phyloP scores from a whole-genome alignment of 2,113 vertebrate genomes.

The Cathartes aura region DNA sequence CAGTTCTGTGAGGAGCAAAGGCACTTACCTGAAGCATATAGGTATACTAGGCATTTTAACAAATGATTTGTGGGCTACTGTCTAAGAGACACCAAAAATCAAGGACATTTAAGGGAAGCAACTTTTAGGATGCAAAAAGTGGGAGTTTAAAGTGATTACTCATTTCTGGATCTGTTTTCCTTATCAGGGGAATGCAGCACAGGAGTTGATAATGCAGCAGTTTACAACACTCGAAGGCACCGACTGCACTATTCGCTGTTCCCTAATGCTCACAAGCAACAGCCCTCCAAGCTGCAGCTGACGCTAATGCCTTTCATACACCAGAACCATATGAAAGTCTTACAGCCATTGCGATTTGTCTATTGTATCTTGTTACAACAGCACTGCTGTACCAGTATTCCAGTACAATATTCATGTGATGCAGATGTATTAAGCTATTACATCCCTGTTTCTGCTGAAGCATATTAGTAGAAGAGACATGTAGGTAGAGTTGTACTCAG shows the following conservation, averaged over 20 bases:
- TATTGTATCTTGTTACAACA: neutral
- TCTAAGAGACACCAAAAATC: neutral
- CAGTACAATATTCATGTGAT: slow-evolving; percentile 20
- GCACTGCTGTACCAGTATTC: neutral
- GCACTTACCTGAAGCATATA: neutral
- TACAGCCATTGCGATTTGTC: neutral
- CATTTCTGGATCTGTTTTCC: slow-evolving; percentile 32
- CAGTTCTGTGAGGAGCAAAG: neutral
- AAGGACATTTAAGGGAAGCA: neutral
- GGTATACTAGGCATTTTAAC: neutral
- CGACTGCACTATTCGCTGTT: neutral
- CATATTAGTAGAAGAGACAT: neutral
- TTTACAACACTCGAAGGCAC: neutral
- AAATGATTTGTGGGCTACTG: slow-evolving; percentile 24
- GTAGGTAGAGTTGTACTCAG: neutral
- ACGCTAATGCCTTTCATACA: slow-evolving; percentile 15
- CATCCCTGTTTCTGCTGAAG: slow-evolving; percentile 20
- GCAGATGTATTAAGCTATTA: slow-evolving; percentile 58
- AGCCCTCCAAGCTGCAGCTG: slow-evolving; percentile 10
- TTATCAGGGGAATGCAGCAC: slow-evolving; percentile 19
- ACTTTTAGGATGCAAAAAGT: neutral
- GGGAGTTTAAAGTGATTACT: neutral
- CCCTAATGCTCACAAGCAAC: neutral
- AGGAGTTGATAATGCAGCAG: neutral
- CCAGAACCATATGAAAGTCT: slow-evolving; percentile 5